Evolutionary conservation across 2,113 vertebrate species (phyloP).

Genomic region (Saguinus imperator): DNA sequence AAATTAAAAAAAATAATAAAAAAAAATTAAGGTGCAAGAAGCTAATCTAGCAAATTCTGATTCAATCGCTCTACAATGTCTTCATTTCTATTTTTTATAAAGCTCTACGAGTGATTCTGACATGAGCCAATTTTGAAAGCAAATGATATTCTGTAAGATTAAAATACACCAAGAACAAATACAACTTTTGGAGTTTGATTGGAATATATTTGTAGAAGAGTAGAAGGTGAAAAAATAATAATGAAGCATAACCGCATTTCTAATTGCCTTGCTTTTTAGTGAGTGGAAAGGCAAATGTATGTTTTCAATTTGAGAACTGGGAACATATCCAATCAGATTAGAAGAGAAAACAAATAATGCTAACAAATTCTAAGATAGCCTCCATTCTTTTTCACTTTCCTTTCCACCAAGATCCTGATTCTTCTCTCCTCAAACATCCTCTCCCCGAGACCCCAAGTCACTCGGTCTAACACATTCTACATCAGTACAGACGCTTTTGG

Average conservation of each 20-base stretch:
- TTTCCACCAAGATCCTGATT: neutral
- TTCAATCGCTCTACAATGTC: neutral
- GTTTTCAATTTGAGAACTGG: neutral
- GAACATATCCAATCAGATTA: neutral
- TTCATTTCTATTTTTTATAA: neutral
- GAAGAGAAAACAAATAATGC: neutral
- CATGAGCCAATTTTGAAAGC: neutral
- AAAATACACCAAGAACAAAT: neutral
- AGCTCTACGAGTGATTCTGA: neutral
- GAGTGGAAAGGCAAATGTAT: neutral
- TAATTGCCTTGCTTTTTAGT: neutral
- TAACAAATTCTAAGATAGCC: neutral
- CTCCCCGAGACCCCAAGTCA: neutral
- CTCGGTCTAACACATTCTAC: neutral
- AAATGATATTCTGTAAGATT: neutral
- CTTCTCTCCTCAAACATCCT: neutral
- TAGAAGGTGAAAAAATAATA: neutral
- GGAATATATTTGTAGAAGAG: neutral
- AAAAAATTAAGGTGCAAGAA: neutral
- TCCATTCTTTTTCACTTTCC: neutral
- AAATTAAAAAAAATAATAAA: too few relatives aligned
- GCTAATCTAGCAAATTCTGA: neutral
- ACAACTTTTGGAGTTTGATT: neutral
- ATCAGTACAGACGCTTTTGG: neutral
- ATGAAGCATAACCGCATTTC: neutral